Base-by-base conservation (phyloP, 2,888 invertebrate species). In the Drosophila mimica region DNA sequence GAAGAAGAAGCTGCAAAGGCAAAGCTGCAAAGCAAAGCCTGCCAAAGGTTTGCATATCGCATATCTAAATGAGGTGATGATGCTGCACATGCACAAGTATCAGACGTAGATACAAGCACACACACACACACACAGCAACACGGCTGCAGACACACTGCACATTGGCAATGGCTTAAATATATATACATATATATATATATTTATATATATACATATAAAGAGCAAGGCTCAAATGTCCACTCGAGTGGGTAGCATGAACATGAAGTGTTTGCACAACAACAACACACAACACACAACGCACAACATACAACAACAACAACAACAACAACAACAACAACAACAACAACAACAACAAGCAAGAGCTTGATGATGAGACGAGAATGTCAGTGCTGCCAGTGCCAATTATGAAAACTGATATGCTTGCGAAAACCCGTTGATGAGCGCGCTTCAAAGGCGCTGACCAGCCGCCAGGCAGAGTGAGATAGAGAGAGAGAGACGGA, bases 371-470 rank as follows among this genome's bases (percentile, higher is more conserved):
- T 74, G 76, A 61, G 66, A 65, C 46, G 59, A 73, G 65, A 56
- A 82, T 79, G 74, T 79, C 82, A 68, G 79, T 73, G 68, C 60
- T 89, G 87, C 87, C 84, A 84, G 86, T 89, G 85, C 89, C 89
- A 88, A 88, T 88, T 88, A 91, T 88, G 88, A 88, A 88, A 88
- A 80, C 89, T 90, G 88, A 88, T 88, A 88, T 90, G 87, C 84
- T 82, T 88, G 87, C 74, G 82, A 83, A 90, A 87, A 90, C 85
- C 79, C 85, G 89, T 86, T 86, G 85, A 86, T 86, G 85, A 74
- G 85, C 85, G 90, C 79, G 85, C 85, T 87, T 86, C 91, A 87
- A 82, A 83, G 85, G 85, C 69, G 75, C 54, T 67, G 65, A 33
- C 67, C 61, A 67, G 49, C 62, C 49, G 48, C 61, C 67, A 49